These are phyloP conservation scores for Tauraco hartlaubi DNA, from an alignment of 2,797 vertebrate genomes.

Conservation along the genomic window DNA sequence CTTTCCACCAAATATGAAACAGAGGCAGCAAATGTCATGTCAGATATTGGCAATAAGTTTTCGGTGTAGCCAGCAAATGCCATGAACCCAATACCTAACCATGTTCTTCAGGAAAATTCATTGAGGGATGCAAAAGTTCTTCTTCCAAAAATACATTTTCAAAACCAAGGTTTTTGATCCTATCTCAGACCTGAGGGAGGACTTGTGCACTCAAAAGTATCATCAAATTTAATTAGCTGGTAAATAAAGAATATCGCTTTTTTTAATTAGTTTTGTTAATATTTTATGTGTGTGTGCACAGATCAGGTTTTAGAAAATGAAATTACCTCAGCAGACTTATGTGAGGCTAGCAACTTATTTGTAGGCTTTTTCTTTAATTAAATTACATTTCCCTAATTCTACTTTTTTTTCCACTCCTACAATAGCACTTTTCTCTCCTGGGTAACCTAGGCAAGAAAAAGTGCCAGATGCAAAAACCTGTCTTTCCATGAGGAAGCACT, in stretches of 20 bases:
- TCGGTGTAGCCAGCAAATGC: neutral
- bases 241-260: neutral
- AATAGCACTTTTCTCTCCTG: neutral
- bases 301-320: neutral
- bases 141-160: neutral
- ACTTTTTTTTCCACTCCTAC: neutral
- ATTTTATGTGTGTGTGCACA: neutral
- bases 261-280: neutral
- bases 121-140: neutral
- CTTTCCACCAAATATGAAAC: neutral
- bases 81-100: neutral
- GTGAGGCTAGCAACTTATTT: neutral
- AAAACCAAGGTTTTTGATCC: rapidly evolving
- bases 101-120: neutral
- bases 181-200: neutral
- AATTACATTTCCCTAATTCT: neutral
- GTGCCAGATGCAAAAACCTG: neutral
- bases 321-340: neutral
- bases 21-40: neutral
- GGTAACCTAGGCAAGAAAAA: neutral
- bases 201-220: neutral
- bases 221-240: neutral
- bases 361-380: neutral
- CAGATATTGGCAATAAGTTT: neutral
- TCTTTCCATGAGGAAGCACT: conserved; percentile 5